Evolutionary conservation across 2,888 invertebrate genomes (phyloP), one percentile per base, ranked within the genome.

Genomic region (Chloroclystis v-ata): DNA sequence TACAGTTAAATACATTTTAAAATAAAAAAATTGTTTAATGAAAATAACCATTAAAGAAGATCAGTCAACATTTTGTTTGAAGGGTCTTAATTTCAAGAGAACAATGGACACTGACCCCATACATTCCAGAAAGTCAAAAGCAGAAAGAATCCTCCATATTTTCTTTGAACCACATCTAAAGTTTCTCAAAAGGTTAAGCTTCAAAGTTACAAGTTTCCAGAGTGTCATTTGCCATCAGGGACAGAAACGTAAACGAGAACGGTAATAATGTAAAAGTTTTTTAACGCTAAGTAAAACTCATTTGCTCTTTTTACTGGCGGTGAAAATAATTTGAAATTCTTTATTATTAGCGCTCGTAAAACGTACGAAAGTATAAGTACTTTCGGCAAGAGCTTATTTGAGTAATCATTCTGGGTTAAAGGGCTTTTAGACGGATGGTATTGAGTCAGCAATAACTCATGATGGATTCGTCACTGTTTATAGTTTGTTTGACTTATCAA

Each of bases 181-280:
- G 13, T 38, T 26, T 28, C 8, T 14, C 16, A 28, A 28, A 28
- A 41, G 48, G 43, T 43, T 40, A 28, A 9, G 35, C 32, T 37
- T 25, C 33, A 45, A 49, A 42, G 39, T 39, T 28, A 30, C 38
- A 49, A 49, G 46, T 49, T 49, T 50, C 39, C 42, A 11, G 37
- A 50, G 46, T 46, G 46, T 50, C 46, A 46, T 50, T 50, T 32
- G 37, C 50, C 46, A 50, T 50, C 50, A 47, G 50, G 46, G 50
- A 50, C 50, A 32, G 11, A 50, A 39, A 46, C 39, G 46, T 50
- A 43, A 50, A 50, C 50, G 46, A 43, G 46, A 46, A 37, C 39
- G 39, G 43, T 50, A 50, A 46, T 49, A 49, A 50, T 46, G 50
- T 50, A 50, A 43, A 50, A 50, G 50, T 50, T 50, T 47, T 49